Conservation (phyloP, 2,113 vertebrate genomes). For the Pheucticus melanocephalus region DNA sequence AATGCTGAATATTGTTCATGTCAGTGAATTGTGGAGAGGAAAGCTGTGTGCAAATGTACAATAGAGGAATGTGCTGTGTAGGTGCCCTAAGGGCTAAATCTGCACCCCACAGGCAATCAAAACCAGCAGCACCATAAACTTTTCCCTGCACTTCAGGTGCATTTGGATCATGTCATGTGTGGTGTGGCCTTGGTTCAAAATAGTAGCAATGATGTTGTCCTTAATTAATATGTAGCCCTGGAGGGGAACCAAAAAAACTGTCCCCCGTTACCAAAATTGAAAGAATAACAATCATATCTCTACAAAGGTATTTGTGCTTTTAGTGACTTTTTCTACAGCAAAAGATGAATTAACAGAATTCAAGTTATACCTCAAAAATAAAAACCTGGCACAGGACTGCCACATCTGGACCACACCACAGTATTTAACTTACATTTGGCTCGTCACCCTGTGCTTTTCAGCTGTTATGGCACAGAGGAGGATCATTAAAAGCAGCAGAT, state of each 20-base stretch:
- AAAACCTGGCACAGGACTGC: slow-evolving; percentile 65
- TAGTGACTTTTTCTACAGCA: neutral
- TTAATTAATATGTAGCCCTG: slow-evolving; percentile 30
- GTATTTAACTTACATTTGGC: slow-evolving; percentile 73
- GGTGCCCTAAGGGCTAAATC: neutral
- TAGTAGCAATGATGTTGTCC: neutral
- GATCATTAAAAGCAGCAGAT: slow-evolving; percentile 77
- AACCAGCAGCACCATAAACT: neutral
- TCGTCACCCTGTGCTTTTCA: slow-evolving; percentile 67
- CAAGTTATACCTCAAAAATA: slow-evolving; percentile 43
- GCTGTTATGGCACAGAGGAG: slow-evolving; percentile 47
- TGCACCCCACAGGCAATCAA: neutral
- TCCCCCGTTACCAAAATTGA: neutral
- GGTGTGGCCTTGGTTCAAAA: slow-evolving; percentile 21
- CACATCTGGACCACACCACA: slow-evolving; percentile 63
- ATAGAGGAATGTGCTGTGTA: neutral
- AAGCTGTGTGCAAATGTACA: neutral
- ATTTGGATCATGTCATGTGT: neutral
- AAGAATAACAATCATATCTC: neutral
- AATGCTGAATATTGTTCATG: neutral
- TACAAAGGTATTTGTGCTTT: neutral
- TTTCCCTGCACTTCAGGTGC: neutral
- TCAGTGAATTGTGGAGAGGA: neutral
- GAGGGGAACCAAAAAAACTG: neutral
- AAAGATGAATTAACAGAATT: neutral